Conservation (phyloP, 2,888 invertebrate species). For the Neoascia interrupta region DNA sequence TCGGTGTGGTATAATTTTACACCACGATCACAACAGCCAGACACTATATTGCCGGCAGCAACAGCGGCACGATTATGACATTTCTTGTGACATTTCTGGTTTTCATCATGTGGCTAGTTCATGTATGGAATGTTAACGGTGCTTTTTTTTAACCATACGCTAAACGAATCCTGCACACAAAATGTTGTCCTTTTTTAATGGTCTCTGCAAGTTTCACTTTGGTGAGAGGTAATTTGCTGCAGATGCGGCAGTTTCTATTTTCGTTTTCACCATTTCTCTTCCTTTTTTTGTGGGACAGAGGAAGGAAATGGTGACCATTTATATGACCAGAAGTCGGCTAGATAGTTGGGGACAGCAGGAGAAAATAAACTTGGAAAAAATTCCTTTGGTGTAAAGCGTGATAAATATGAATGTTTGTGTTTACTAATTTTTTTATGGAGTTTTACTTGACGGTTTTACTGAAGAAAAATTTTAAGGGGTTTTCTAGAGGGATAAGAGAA, state of each 20-base stretch:
- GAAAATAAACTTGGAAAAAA: constrained; percentile 17
- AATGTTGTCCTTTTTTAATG: neutral
- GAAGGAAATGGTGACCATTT: constrained; percentile 26
- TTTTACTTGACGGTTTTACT: too few relatives aligned
- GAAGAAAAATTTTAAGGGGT: too few relatives aligned
- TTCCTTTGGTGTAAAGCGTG: too few relatives aligned
- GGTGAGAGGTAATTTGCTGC: constrained; percentile 54
- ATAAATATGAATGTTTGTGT: too few relatives aligned
- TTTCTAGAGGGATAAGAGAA: too few relatives aligned
- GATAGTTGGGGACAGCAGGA: neutral
- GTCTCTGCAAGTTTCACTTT: neutral
- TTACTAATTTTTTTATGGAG: too few relatives aligned
- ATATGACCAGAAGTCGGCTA: constrained; percentile 24
- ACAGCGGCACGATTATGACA: constrained; percentile 48
- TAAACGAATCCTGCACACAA: neutral
- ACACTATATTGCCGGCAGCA: constrained; percentile 12
- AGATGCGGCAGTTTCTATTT: constrained; percentile 45
- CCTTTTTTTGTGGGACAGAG: neutral
- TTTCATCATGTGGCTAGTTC: constrained; percentile 26
- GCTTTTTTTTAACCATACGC: neutral
- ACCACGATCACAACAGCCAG: neutral
- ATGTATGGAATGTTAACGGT: neutral
- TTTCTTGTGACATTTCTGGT: constrained; percentile 51
- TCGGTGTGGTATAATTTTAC: constrained; percentile 49
- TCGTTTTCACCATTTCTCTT: neutral